Evolutionary conservation across 2,888 invertebrate species (phyloP).

Genomic region (Prenolepis imparis): DNA sequence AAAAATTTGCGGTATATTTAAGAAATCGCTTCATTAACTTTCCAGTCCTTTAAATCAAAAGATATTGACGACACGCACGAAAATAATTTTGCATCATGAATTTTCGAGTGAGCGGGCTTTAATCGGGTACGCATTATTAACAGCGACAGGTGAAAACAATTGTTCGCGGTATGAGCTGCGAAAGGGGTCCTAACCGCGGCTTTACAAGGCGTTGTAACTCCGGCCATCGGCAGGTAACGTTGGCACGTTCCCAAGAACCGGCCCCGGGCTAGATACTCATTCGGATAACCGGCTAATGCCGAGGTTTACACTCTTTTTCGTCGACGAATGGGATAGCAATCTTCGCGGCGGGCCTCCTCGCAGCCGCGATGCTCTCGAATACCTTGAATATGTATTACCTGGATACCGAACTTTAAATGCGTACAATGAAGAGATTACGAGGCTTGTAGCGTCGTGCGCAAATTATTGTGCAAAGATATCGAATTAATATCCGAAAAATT

Average conservation of each 20-base stretch:
- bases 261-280: slow-evolving; percentile 66
- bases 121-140: slow-evolving; percentile 12
- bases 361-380: slow-evolving; percentile 4
- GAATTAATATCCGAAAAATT: slow-evolving; percentile 44
- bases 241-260: slow-evolving; percentile 75
- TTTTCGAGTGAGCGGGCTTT: not conserved
- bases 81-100: slow-evolving; percentile 6
- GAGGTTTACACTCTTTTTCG: slow-evolving; percentile 73
- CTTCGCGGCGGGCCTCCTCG: slow-evolving; percentile 44
- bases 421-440: slow-evolving; percentile 73
- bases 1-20: not conserved
- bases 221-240: slow-evolving; percentile 43
- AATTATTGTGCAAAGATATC: slow-evolving; percentile 15
- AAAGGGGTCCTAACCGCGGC: slow-evolving; percentile 57
- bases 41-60: not conserved
- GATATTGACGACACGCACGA: not conserved
- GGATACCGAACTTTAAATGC: slow-evolving; percentile 61
- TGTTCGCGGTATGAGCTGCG: not conserved
- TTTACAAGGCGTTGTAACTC: slow-evolving; percentile 66
- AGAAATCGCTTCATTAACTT: slow-evolving; percentile 8
- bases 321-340: slow-evolving; percentile 68
- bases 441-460: not conserved
- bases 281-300: slow-evolving; percentile 74
- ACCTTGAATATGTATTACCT: slow-evolving; percentile 61
- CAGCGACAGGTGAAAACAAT: slow-evolving; percentile 26